Evolutionary conservation across 2,797 vertebrate species (phyloP).

Genomic region (Holocentrus rufus): DNA sequence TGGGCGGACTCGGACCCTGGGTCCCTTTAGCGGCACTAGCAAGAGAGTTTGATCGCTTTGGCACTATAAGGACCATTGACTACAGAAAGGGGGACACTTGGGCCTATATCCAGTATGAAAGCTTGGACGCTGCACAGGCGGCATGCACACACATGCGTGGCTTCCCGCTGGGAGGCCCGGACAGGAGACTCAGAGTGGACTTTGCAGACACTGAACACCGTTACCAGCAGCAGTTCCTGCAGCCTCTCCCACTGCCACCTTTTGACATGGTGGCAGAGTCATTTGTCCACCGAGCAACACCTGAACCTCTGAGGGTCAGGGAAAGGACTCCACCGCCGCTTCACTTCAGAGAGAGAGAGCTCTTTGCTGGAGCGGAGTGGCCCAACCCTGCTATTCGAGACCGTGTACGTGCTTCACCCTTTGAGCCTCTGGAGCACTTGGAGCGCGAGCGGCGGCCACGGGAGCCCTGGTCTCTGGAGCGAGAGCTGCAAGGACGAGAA

Average conservation of each 20-base stretch:
- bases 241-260: slow-evolving; percentile 92
- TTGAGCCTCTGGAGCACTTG: slow-evolving; percentile 92
- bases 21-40: slow-evolving; percentile 94
- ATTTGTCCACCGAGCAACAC: slow-evolving; percentile 90
- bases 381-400: slow-evolving; percentile 92
- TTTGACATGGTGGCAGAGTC: slow-evolving; percentile 94
- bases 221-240: slow-evolving; percentile 96
- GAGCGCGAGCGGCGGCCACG: slow-evolving; percentile 87
- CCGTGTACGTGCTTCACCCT: slow-evolving; percentile 88
- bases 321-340: slow-evolving; percentile 94
- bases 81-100: slow-evolving; percentile 98
- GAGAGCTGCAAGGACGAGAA: slow-evolving; percentile 91
- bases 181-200: slow-evolving; percentile 94
- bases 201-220: slow-evolving; percentile 97
- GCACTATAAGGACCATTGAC: slow-evolving; percentile 97
- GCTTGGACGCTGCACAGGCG: slow-evolving; percentile 95
- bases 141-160: slow-evolving; percentile 98
- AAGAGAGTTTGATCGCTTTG: slow-evolving; percentile 98
- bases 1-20: slow-evolving; percentile 96
- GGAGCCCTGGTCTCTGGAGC: slow-evolving; percentile 95
- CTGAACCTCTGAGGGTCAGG: slow-evolving; percentile 91
- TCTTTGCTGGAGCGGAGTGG: slow-evolving; percentile 93
- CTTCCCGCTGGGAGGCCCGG: slow-evolving; percentile 94
- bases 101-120: slow-evolving; percentile 99
- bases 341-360: slow-evolving; percentile 95